Base-by-base conservation (phyloP, 2,113 vertebrate species). In the Cyprinodon tularosa region DNA sequence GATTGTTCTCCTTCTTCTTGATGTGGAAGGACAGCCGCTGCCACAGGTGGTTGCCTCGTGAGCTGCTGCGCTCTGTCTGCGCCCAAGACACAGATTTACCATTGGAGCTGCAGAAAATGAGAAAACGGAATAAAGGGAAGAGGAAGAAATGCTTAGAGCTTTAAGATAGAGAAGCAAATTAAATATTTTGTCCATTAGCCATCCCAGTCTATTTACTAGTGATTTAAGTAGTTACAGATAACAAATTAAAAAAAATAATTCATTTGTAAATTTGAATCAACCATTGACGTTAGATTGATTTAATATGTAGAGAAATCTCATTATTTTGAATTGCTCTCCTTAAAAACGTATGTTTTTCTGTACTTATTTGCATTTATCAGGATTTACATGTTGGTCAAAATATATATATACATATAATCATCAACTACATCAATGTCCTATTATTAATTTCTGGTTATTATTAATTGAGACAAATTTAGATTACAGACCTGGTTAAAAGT, bases 51-150 rank as follows among this genome's bases (percentile, higher is more conserved):
- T 96, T 97, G 13, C 98, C 96, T 60, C 96, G 94, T 74, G 94
- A 95, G 77, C 94, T 93, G 90, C 94, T 96, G 85, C 95, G 96
- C 92, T 99, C 97, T 0, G 96, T 97, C 91, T 97, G 97, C 10
- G 97, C 98, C 98, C 98, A 99, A 1, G 97, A 97, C 68, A 98
- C 97, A 0, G 98, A 98, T 91, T 99, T 99, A 4, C 97, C 98
- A 0, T 99, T 99, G 61, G 98, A 99, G 92, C 98, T 99, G 92
- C 1, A 76, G 74, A 40, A 74, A 38, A 64, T 69, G 47, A 61
- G 20, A 47, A 50, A 68, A 38, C 48, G 36, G 29, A 17, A 79
- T 9, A 48, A 8, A 45, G 62, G 8, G 40, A 20, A 71, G 20
- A 22, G 7, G 10, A 17, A 50, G 17, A 57, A 57, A 7, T 61